Conservation (phyloP, 92 coral and sea anemone species). For the Bergia puertoricense region DNA sequence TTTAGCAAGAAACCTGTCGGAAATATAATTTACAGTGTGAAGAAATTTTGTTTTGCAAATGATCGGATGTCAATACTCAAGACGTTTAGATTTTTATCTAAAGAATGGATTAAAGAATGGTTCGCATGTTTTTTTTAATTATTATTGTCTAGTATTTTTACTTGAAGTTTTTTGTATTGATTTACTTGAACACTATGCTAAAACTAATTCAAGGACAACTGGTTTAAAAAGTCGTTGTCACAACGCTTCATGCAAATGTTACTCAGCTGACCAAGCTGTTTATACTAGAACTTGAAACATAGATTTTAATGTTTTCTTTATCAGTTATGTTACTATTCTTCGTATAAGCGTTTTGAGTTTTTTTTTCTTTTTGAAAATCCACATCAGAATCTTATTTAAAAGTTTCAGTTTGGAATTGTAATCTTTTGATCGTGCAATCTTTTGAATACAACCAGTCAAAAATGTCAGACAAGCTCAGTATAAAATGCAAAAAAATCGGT, state of each 20-base stretch:
- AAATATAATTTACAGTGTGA: background rate
- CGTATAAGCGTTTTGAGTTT: background rate
- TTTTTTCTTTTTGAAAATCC: too few species aligned
- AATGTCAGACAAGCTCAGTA: background rate
- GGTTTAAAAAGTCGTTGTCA: background rate
- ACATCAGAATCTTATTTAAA: too few species aligned
- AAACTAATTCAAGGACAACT: background rate
- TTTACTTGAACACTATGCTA: background rate
- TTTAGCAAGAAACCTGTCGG: background rate
- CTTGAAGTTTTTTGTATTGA: background rate
- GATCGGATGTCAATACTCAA: background rate
- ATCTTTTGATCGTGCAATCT: background rate
- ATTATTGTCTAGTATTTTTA: background rate
- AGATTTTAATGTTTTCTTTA: background rate
- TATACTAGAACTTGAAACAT: constrained; percentile 2
- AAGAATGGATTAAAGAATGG: background rate
- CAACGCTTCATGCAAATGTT: constrained; percentile 1
- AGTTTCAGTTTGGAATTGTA: background rate
- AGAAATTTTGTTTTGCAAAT: background rate
- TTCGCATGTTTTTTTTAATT: too few species aligned
- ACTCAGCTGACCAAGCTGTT: background rate
- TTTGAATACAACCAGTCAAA: background rate
- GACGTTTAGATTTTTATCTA: background rate
- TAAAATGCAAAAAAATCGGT: background rate
- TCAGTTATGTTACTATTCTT: background rate